Conservation (phyloP, 2,113 vertebrate species). For the Anarhynchus alexandrinus region DNA sequence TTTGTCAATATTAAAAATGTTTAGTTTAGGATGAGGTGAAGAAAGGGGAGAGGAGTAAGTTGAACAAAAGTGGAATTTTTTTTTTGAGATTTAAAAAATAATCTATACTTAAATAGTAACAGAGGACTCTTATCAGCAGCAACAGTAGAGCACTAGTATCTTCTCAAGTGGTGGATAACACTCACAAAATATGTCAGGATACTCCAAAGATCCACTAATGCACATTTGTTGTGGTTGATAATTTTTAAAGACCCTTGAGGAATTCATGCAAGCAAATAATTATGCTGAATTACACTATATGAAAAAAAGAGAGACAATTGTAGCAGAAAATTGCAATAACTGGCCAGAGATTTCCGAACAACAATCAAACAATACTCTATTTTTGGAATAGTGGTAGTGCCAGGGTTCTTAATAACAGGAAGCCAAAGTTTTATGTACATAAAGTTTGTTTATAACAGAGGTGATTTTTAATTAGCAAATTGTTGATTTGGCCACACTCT, state of each 20-base stretch:
- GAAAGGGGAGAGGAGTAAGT: neutral
- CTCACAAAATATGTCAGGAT: neutral
- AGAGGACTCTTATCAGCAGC: neutral
- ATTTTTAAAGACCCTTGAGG: neutral
- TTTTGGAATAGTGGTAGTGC: neutral
- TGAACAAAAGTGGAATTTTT: neutral
- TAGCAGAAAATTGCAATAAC: neutral
- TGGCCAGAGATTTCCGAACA: neutral
- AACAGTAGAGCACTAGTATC: neutral
- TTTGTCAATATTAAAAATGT: neutral
- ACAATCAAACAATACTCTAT: neutral
- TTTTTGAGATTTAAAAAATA: neutral
- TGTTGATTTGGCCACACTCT: neutral
- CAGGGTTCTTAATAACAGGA: neutral
- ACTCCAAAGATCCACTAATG: neutral
- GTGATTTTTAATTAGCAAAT: neutral
- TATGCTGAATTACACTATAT: constrained; percentile 41
- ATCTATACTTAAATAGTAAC: neutral
- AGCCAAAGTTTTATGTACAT: neutral
- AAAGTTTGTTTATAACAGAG: neutral
- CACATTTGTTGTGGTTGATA: neutral
- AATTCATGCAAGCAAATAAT: constrained; percentile 13
- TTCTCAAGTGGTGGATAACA: neutral
- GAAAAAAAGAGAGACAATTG: neutral
- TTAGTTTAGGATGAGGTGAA: neutral